Evolutionary conservation across 2,888 invertebrate species (phyloP), one percentile per base, ranked within the genome.

Genomic region (Junonia oenone): DNA sequence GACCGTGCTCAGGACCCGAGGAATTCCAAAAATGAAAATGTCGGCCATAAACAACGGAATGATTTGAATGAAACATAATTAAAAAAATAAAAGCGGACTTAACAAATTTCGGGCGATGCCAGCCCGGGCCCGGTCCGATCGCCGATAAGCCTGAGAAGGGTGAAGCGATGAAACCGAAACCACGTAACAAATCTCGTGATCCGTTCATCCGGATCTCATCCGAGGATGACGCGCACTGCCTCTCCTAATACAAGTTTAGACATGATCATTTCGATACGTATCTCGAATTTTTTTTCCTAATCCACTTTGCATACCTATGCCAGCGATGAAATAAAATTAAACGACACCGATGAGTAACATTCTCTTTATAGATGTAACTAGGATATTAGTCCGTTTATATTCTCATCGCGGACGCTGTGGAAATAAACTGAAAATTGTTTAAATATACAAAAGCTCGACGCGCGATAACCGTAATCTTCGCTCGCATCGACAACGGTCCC

Each of bases 11-110:
- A 64, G 71, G 66, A 49, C 66, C 66, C 62, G 62, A 69, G 71
- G 87, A 84, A 90, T 90, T 86, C 82, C 68, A 90, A 89, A 87
- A 81, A 88, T 84, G 81, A 89, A 90, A 90, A 90, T 87, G 86
- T 82, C 79, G 81, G 76, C 90, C 81, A 89, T 90, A 90, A 90
- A 90, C 90, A 87, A 88, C 85, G 65, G 73, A 85, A 81, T 82
- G 81, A 89, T 90, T 90, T 88, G 88, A 88, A 89, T 87, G 86
- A 84, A 80, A 76, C 73, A 80, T 67, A 72, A 82, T 80, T 79
- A 79, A 83, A 86, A 87, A 81, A 77, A 77, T 81, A 83, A 52
- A 76, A 73, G 67, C 65, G 67, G 63, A 73, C 72, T 76, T 80
- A 82, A 89, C 87, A 83, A 86, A 89, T 87, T 85, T 86, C 75